These are phyloP conservation scores for Oncorhynchus nerka DNA, from an alignment of 2,113 vertebrate genomes.

Conservation along the genomic window DNA sequence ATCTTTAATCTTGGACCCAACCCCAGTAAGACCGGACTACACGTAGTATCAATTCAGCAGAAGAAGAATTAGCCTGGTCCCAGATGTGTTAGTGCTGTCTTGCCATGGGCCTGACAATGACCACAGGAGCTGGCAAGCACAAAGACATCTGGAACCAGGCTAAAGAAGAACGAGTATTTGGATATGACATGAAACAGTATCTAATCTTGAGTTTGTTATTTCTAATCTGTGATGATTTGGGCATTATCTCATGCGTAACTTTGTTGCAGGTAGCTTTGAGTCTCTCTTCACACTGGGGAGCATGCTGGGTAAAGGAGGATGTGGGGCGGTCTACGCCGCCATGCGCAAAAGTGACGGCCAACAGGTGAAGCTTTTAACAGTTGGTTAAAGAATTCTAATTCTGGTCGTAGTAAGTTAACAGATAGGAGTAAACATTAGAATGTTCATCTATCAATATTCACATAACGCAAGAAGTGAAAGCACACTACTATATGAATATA, in stretches of 20 bases:
- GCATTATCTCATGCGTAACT: background rate
- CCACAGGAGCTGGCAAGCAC: background rate
- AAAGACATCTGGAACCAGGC: too few species aligned
- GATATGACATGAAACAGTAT: background rate
- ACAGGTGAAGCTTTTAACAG: constrained; percentile 34
- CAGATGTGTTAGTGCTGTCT: too few species aligned
- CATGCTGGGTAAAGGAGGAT: constrained; percentile 54
- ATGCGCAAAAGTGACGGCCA: constrained; percentile 40
- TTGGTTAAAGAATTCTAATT: background rate
- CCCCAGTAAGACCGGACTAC: background rate
- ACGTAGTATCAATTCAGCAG: background rate
- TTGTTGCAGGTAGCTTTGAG: constrained; percentile 18
- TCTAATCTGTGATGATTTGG: background rate
- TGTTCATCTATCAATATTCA: background rate
- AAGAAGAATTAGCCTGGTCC: background rate
- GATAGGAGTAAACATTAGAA: background rate
- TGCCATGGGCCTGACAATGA: background rate
- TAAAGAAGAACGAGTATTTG: background rate
- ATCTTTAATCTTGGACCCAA: background rate
- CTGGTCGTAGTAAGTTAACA: background rate
- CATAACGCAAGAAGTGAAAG: background rate
- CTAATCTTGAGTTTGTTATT: background rate
- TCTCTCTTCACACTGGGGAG: constrained; percentile 48
- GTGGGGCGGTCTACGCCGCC: constrained; percentile 56
- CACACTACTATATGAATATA: background rate